These are phyloP conservation scores for Poecilia wingei DNA, from an alignment of 2,797 vertebrate species.

Conservation along the genomic window DNA sequence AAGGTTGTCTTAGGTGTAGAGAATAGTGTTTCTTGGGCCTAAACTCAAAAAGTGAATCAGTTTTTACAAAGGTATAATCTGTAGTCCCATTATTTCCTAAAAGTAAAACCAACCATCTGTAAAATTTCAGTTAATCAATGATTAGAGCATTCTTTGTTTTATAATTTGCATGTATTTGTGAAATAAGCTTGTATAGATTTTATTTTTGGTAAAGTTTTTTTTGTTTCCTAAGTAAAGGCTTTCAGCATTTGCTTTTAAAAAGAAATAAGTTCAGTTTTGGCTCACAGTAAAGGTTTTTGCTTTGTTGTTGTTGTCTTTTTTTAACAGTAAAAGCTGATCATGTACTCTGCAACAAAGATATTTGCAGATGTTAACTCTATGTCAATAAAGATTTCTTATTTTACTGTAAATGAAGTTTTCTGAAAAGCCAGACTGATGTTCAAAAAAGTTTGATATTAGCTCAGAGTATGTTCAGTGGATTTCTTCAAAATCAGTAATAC, in stretches of 20 bases:
- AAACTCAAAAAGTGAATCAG: constrained; percentile 50
- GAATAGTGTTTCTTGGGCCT: constrained; percentile 61
- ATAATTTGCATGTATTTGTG: constrained; percentile 65
- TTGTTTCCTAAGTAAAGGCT: constrained; percentile 41
- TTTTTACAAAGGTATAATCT: constrained; percentile 58
- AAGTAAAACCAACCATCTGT: constrained; percentile 33
- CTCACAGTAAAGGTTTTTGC: constrained; percentile 74
- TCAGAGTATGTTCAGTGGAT: not conserved
- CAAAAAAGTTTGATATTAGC: not conserved
- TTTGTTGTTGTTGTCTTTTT: constrained; percentile 63
- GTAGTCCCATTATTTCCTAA: constrained; percentile 51
- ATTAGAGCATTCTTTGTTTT: constrained; percentile 26
- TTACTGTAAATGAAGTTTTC: constrained; percentile 4
- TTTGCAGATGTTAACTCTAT: not conserved
- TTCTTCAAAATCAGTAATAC: constrained; percentile 41
- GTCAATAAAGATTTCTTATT: constrained; percentile 2
- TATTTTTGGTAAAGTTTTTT: not conserved
- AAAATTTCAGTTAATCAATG: constrained; percentile 54
- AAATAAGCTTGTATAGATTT: constrained; percentile 52
- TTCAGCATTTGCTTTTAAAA: constrained; percentile 48
- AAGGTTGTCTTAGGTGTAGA: constrained; percentile 70
- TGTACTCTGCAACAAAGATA: constrained; percentile 1
- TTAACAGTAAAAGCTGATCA: constrained; percentile 32
- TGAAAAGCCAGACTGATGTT: not conserved
- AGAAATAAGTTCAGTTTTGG: constrained; percentile 56